A percentile compares a stretch with the other conserved stretches of the same genome.
Conservation (phyloP, 2,797 vertebrate species). For the Steatocranus sp. region DNA sequence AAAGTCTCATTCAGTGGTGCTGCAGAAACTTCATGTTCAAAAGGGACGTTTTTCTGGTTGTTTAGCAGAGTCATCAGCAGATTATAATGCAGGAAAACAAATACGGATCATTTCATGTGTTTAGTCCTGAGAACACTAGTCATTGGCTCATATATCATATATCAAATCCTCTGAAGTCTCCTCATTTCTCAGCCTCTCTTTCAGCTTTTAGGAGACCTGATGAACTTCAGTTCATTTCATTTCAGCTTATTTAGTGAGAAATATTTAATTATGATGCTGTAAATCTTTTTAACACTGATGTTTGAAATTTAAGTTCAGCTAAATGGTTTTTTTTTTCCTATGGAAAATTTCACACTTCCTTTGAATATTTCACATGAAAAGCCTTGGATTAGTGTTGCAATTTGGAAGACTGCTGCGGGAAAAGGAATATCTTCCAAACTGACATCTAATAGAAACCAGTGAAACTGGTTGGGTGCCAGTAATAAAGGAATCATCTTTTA, state of each 20-base stretch:
- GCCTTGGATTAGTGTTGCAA: not conserved
- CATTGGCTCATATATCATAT: not conserved
- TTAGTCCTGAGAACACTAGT: not conserved
- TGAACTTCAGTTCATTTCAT: not conserved
- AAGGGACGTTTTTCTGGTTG: accelerated
- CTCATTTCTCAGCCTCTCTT: not conserved
- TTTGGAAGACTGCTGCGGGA: not conserved
- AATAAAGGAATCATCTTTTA: not conserved
- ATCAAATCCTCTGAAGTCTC: not conserved
- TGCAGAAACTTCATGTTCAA: not conserved
- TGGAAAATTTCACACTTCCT: accelerated
- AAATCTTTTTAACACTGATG: not conserved
- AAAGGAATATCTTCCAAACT: not conserved
- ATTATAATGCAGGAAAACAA: not conserved
- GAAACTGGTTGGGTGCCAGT: accelerated
- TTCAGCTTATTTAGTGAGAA: not conserved
- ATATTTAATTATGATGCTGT: not conserved
- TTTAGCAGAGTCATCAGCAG: not conserved
- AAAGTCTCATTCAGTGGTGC: not conserved
- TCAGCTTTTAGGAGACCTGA: not conserved
- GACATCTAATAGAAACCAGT: not conserved
- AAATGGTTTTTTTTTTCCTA: not conserved
- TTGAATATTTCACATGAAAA: not conserved
- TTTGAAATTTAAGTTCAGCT: not conserved
- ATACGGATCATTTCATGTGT: not conserved